Conservation (phyloP, 2,797 vertebrate genomes). For the Pseudochromis fuscus region DNA sequence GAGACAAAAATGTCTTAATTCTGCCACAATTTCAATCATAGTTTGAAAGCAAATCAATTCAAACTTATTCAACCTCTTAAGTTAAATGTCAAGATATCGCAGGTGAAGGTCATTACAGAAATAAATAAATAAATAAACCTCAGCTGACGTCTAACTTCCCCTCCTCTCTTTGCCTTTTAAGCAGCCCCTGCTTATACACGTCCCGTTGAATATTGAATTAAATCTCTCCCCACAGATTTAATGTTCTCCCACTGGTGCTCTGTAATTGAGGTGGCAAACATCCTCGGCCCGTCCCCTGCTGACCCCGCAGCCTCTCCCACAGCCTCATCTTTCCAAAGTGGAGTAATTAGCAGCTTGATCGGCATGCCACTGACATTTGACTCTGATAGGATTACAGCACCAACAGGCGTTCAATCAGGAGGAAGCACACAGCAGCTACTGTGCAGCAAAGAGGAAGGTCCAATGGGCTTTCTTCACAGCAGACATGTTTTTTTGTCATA, state of each 20-base stretch:
- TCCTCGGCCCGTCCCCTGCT: constrained; percentile 40
- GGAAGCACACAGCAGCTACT: background rate
- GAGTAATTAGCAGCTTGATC: constrained; percentile 72
- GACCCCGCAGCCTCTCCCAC: constrained; percentile 45
- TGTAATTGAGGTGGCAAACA: constrained; percentile 66
- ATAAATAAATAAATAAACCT: constrained; percentile 5
- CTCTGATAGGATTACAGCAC: constrained; percentile 66
- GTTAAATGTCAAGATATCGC: background rate
- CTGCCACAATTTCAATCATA: no score
- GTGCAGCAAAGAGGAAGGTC: constrained; percentile 5
- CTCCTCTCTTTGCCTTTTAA: constrained; percentile 17
- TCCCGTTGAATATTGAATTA: constrained; percentile 64
- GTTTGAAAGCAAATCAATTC: background rate
- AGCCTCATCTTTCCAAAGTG: constrained; percentile 57
- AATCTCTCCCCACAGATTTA: constrained; percentile 60
- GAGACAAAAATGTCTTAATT: no score
- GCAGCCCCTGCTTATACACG: constrained; percentile 24
- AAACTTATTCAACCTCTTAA: background rate
- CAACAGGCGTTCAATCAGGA: constrained; percentile 25
- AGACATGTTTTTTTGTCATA: constrained; percentile 4
- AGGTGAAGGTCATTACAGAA: constrained; percentile 14
- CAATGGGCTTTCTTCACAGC: background rate
- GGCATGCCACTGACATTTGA: constrained; percentile 66
- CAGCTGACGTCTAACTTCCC: constrained; percentile 22
- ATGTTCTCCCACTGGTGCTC: constrained; percentile 56